Base-by-base conservation (phyloP, 1,140 invertebrate genomes). In the Zaprionus ghesquierei region DNA sequence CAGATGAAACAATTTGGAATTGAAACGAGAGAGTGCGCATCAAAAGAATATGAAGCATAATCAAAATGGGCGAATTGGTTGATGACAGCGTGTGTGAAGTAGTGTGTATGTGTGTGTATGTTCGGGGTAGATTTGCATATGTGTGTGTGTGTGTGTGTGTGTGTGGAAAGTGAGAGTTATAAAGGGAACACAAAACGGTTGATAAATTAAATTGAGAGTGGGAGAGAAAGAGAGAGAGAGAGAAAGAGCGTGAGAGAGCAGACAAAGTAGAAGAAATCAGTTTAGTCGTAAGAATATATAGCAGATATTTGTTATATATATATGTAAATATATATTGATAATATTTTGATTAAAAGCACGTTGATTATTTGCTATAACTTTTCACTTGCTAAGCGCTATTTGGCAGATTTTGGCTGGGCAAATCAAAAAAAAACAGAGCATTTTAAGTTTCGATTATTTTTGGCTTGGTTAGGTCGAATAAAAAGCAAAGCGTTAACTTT, bases 241-340 rank as follows among this genome's bases (percentile, higher is more conserved):
- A 87, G 49, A 77, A 68, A 77, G 62, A 79, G 69, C 69, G 70
- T 81, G 66, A 87, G 84, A 87, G 79, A 89, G 76, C 84, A 89
- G 82, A 89, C 84, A 87, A 87, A 87, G 75, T 74, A 89, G 75
- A 87, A 86, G 79, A 86, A 75, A 64, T 70, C 49, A 70, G 35
- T 64, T 64, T 54, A 69, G 56, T 75, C n/a, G 5, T 51, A 51
- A 25, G 49, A 27, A 25, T 51, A 27, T 51, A 25, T 49, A 49
- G n/a, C 29, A 31, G 4, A 33, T 56, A 33, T n/a, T n/a, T n/a
- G n/a, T n/a, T 33, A 56, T 23, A 8, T 56, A 23, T 35, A 33
- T 35, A n/a, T 53, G n/a, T 41, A 13, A 27, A 27, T 41, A 41
- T 18, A 44, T 33, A 23, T 29, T 18, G 53, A 69, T 58, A 69